A percentile compares a stretch with the other conserved stretches of the same genome.
Conservation (phyloP, 2,888 invertebrate genomes). For the Zygaena filipendulae region DNA sequence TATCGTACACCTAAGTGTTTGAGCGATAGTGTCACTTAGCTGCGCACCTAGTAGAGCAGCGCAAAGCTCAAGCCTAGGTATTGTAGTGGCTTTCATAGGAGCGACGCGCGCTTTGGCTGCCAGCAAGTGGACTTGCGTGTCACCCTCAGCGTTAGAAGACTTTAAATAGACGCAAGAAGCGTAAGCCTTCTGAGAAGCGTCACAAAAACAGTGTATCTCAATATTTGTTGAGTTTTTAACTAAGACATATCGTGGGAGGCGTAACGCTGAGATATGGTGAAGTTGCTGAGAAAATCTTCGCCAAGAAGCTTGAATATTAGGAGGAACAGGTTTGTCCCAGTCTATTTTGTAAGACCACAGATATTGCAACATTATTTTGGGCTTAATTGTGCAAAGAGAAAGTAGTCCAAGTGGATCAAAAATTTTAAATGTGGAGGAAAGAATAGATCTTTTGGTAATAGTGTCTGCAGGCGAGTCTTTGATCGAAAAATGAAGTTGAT, state of each 20-base stretch:
- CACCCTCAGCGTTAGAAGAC: not conserved
- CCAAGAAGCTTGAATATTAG: slow-evolving; percentile 4
- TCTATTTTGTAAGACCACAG: slow-evolving; percentile 11
- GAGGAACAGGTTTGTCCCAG: slow-evolving; percentile 14
- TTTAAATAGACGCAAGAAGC: slow-evolving; percentile 6
- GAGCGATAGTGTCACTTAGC: slow-evolving; percentile 3
- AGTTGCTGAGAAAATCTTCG: slow-evolving; percentile 5
- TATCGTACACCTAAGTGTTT: slow-evolving; percentile 3
- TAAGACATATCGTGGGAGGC: slow-evolving; percentile 3
- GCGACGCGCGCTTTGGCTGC: slow-evolving; percentile 7
- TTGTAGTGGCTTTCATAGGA: slow-evolving; percentile 7
- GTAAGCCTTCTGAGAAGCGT: slow-evolving; percentile 2
- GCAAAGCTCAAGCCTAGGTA: slow-evolving; percentile 9
- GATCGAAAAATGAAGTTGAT: slow-evolving; percentile 13
- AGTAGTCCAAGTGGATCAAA: slow-evolving; percentile 16
- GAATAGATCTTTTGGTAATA: slow-evolving; percentile 13
- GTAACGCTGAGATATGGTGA: slow-evolving; percentile 3
- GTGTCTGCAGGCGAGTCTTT: not conserved
- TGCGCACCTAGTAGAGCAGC: slow-evolving; percentile 6
- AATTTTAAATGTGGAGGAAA: slow-evolving; percentile 12
- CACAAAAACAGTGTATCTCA: slow-evolving; percentile 7
- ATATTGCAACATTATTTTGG: slow-evolving; percentile 16
- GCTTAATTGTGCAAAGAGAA: slow-evolving; percentile 13
- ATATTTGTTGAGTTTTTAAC: slow-evolving; percentile 2
- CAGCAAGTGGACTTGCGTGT: slow-evolving; percentile 3